Conservation (phyloP, 2,888 invertebrate genomes). For the Zhengitettix transpicula region DNA sequence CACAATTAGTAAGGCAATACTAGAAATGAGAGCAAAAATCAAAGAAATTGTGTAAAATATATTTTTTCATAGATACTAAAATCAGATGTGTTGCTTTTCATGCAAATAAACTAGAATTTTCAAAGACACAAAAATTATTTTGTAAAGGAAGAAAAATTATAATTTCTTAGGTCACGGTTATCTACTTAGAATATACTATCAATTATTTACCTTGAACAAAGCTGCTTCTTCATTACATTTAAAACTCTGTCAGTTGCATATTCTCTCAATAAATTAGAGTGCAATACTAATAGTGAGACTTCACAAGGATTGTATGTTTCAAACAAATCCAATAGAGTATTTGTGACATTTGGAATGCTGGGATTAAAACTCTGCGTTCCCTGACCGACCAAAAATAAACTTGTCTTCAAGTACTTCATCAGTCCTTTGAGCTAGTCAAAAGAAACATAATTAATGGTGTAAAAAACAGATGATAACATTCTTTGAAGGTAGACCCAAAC, state of each 20-base stretch:
- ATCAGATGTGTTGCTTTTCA: no score
- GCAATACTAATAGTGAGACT: conserved; percentile 32
- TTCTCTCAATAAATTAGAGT: conserved; percentile 33
- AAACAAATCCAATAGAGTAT: conserved; percentile 26
- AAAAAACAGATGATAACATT: background rate
- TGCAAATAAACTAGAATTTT: no score
- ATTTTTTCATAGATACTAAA: no score
- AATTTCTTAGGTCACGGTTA: no score
- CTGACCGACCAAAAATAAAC: conserved; percentile 10
- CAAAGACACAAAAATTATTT: no score
- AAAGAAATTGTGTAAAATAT: no score
- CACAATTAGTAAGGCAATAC: no score
- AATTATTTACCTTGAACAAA: conserved; percentile 6
- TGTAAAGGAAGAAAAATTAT: no score
- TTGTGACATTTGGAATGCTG: conserved; percentile 18
- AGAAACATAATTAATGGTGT: background rate
- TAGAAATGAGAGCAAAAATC: no score
- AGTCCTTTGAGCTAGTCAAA: conserved; percentile 12
- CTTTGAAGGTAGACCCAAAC: background rate
- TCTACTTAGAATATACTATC: no score
- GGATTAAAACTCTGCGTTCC: conserved; percentile 9
- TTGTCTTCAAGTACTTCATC: conserved; percentile 15
- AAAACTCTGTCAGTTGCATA: conserved; percentile 37
- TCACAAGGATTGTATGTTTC: conserved; percentile 25
- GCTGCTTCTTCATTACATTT: conserved; percentile 23